phyloP scores from a whole-genome alignment of 2,888 invertebrate species.

The Ectropis crepuscularia region DNA sequence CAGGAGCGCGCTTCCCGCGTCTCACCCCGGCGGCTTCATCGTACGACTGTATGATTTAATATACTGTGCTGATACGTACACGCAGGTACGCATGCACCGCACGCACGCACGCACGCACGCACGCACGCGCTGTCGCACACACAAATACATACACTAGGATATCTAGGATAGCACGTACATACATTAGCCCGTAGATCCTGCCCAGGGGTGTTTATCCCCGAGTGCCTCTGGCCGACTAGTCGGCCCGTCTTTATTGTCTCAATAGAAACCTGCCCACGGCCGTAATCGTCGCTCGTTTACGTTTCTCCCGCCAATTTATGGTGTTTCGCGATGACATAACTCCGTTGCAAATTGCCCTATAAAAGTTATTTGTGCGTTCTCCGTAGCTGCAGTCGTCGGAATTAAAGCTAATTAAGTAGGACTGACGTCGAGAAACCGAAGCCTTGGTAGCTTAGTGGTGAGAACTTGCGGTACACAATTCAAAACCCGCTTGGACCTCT shows the following conservation, averaged over 20 bases:
- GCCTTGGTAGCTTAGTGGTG: not conserved
- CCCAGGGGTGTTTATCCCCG: conserved; percentile 5
- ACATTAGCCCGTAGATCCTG: not conserved
- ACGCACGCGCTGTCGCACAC: no score
- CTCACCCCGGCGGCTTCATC: no score
- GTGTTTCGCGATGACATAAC: conserved; percentile 75
- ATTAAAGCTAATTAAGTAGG: conserved; percentile 33
- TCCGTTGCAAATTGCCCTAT: conserved; percentile 74
- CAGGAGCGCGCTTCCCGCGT: no score
- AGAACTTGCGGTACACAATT: not conserved
- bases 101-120: no score
- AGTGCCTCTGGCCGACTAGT: conserved; percentile 25
- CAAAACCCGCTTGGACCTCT: not conserved
- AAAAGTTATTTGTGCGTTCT: conserved; percentile 74
- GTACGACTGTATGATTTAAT: no score
- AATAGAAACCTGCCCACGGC: conserved; percentile 44
- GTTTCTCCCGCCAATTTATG: conserved; percentile 70
- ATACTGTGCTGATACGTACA: no score
- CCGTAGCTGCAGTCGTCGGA: conserved; percentile 56
- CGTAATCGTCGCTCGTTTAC: conserved; percentile 68
- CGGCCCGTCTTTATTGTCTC: conserved; percentile 68
- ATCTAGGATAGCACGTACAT: no score
- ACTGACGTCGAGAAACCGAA: conserved; percentile 6
- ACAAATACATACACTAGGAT: no score
- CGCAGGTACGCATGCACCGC: no score